These are phyloP conservation scores for Tyria jacobaeae DNA, from an alignment of 2,888 invertebrate genomes.

Conservation along the genomic window DNA sequence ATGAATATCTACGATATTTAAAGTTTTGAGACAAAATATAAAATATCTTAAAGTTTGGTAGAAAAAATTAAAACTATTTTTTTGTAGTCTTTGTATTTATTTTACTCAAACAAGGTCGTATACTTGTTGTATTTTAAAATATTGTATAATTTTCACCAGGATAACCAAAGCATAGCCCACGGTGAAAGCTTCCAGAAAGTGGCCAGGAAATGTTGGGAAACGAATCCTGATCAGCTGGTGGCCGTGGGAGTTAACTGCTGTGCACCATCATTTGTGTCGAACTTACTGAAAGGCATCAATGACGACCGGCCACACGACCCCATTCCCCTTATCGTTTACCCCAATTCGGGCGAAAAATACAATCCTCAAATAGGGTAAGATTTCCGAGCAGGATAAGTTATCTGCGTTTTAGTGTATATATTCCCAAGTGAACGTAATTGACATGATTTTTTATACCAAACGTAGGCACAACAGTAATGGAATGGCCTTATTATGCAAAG, in stretches of 20 bases:
- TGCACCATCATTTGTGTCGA: slow-evolving; percentile 77
- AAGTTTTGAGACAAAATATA: too few relatives aligned
- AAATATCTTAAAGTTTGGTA: too few relatives aligned
- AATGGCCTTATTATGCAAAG: slow-evolving; percentile 16
- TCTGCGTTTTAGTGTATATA: slow-evolving; percentile 32
- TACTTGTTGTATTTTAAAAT: neutral
- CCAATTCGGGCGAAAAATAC: slow-evolving; percentile 96
- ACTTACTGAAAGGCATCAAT: slow-evolving; percentile 79
- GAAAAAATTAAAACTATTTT: too few relatives aligned
- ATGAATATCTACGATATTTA: too few relatives aligned
- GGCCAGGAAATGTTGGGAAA: slow-evolving; percentile 90
- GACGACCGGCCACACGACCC: slow-evolving; percentile 80
- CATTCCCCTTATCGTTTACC: slow-evolving; percentile 95
- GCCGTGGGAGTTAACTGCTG: slow-evolving; percentile 97
- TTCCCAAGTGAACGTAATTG: slow-evolving; percentile 46
- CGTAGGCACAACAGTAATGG: slow-evolving; percentile 24
- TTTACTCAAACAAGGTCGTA: neutral
- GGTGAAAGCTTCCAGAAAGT: slow-evolving; percentile 93
- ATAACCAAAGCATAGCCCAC: slow-evolving; percentile 89
- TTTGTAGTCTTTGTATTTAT: too few relatives aligned
- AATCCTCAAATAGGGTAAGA: slow-evolving; percentile 89
- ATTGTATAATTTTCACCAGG: slow-evolving; percentile 56
- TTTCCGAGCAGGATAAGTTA: slow-evolving; percentile 49
- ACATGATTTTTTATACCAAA: slow-evolving; percentile 30
- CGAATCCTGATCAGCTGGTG: slow-evolving; percentile 90